Evolutionary conservation across 2,113 vertebrate genomes (phyloP).

Genomic region (Galbula dea): DNA sequence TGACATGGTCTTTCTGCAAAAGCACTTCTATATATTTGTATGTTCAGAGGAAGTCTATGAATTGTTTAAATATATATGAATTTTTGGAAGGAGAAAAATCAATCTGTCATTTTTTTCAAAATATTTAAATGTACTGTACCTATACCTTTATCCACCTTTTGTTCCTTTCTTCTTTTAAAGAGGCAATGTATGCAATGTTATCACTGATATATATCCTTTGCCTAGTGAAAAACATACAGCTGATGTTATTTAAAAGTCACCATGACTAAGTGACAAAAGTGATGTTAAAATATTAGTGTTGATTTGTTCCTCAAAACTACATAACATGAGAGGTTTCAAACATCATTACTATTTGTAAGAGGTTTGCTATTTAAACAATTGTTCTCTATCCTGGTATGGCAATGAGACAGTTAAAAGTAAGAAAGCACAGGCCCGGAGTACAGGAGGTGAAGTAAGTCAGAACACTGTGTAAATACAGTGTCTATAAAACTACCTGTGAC

Average conservation of each 20-base stretch:
- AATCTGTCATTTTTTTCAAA: constrained; percentile 7
- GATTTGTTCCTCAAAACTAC: background rate
- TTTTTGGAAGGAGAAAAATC: background rate
- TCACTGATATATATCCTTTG: background rate
- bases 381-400: background rate
- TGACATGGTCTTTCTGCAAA: background rate
- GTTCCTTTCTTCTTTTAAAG: background rate
- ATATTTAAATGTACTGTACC: background rate
- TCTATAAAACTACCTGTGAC: constrained; percentile 11
- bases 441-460: constrained; percentile 9
- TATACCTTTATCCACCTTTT: background rate
- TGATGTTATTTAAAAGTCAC: background rate
- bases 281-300: background rate
- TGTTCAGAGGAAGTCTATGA: background rate
- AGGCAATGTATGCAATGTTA: background rate
- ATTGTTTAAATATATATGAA: background rate
- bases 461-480: background rate
- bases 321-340: background rate
- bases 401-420: background rate
- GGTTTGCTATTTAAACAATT: background rate
- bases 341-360: background rate
- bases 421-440: background rate
- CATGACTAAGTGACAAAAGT: background rate
- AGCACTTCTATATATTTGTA: background rate
- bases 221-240: background rate